A percentile compares a stretch with the other conserved stretches of the same genome.
Evolutionary conservation across 1,140 invertebrate genomes (phyloP).

Genomic region (Cherax quadricarinatus): DNA sequence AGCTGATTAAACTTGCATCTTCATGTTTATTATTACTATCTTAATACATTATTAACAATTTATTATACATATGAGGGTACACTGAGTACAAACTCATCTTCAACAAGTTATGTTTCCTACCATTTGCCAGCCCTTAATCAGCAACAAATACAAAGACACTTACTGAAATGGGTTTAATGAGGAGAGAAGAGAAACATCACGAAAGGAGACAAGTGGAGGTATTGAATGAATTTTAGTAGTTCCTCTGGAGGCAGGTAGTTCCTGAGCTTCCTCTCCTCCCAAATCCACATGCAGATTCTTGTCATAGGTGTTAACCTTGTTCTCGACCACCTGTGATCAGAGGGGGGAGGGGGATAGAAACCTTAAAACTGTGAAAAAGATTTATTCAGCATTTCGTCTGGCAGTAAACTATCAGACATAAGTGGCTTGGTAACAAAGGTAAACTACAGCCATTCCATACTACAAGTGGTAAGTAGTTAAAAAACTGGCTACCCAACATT

Average conservation of each 20-base stretch:
- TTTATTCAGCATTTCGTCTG: not conserved
- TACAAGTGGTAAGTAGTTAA: not conserved
- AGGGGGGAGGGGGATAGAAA: not conserved
- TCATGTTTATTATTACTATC: no score
- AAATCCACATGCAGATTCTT: constrained; percentile 46
- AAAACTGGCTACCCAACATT: not conserved
- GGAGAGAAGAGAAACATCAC: constrained; percentile 55
- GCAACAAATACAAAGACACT: not conserved
- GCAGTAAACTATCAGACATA: not conserved
- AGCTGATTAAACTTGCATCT: no score
- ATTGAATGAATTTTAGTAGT: constrained; percentile 10
- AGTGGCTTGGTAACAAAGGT: not conserved
- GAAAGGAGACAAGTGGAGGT: constrained; percentile 50
- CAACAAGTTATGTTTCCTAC: no score
- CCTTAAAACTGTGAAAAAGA: not conserved
- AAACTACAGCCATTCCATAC: not conserved
- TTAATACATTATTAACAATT: no score
- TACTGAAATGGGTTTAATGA: constrained; percentile 47
- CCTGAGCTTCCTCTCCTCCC: constrained; percentile 47
- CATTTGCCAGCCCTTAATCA: not conserved
- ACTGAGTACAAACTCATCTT: no score
- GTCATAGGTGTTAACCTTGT: not conserved
- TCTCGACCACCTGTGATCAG: constrained; percentile 44
- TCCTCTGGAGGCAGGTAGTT: constrained; percentile 39
- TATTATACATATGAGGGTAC: no score